Percentiles rank a stretch among this genome's conserved stretches.
phyloP scores from a whole-genome alignment of 2,888 invertebrate species.

The Drosophila silvestris region DNA sequence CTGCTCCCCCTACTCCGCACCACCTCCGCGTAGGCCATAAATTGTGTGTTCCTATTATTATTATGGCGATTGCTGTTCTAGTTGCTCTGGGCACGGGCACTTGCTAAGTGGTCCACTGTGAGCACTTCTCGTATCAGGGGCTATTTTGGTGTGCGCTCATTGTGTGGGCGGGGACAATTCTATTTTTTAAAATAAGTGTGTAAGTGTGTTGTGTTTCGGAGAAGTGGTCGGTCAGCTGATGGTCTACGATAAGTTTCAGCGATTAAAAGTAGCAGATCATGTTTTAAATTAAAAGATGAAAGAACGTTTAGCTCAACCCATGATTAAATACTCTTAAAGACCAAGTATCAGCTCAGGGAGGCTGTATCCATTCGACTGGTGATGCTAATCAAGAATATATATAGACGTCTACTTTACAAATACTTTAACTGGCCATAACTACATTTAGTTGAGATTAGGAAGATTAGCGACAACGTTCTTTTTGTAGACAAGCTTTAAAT shows the following conservation, averaged over 20 bases:
- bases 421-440: neutral
- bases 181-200: conserved; percentile 39
- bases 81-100: conserved; percentile 35
- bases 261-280: neutral
- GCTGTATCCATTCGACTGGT: neutral
- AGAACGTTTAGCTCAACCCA: fast-evolving
- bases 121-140: conserved; percentile 46
- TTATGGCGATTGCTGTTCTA: conserved; percentile 45
- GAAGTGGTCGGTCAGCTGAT: conserved; percentile 30
- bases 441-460: neutral
- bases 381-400: neutral
- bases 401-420: neutral
- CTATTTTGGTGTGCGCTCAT: conserved; percentile 35
- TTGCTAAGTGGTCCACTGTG: conserved; percentile 74
- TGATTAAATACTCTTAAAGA: neutral
- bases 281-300: neutral
- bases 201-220: neutral
- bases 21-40: conserved; percentile 53
- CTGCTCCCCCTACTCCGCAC: neutral
- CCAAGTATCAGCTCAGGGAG: neutral
- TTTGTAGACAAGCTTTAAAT: neutral
- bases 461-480: neutral
- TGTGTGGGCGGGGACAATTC: conserved; percentile 38
- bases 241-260: neutral
- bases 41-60: conserved; percentile 61